Evolutionary conservation across 2,113 vertebrate species (phyloP), one percentile per base, ranked within the genome.

Genomic region (Xiphophorus maculatus): DNA sequence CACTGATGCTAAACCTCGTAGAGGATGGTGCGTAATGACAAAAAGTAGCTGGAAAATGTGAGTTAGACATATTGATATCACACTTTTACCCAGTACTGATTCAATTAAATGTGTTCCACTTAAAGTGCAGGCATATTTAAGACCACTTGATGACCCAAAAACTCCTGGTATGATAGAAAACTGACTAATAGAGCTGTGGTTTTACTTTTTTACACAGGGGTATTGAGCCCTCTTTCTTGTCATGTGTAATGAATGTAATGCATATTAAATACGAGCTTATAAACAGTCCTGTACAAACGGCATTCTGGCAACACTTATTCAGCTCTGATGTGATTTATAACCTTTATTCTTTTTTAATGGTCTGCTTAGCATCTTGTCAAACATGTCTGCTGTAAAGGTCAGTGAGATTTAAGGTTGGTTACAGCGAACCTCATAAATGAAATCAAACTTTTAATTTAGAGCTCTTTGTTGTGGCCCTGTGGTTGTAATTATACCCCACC

Each of bases 401-500:
- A 51, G 22, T n/a, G 22, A 33, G 14, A 32, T 51, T 51, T 64
- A 51, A 32, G 19, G 13, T 66, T 29, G 17, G 35, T 37, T 27
- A 69, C 32, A 30, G 15, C n/a, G 32, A 73, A 48, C 54, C 17
- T 64, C 63, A 37, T 65, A 62, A 62, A 37, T 22, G 9, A 64
- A n/a, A 19, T 3, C 25, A 64, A 72, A 74, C 74, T 70, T 83
- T 73, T 79, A 54, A 32, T 71, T 54, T 17, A 19, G 66, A 58
- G 25, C 27, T 5, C 27, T 54, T 72, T 63, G 71, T 68, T 69
- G 73, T 51, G 25, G 74, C 58, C 73, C 79, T 64, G 33, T 74
- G 44, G 25, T 76, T 80, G 79, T 82, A 79, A 79, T 84, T 82
- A 58, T 58, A 83, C 48, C 25, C 63, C 30, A 66, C 17, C 66